Evolutionary conservation across 1,140 invertebrate genomes (phyloP).

Genomic region (Helicoverpa zea): DNA sequence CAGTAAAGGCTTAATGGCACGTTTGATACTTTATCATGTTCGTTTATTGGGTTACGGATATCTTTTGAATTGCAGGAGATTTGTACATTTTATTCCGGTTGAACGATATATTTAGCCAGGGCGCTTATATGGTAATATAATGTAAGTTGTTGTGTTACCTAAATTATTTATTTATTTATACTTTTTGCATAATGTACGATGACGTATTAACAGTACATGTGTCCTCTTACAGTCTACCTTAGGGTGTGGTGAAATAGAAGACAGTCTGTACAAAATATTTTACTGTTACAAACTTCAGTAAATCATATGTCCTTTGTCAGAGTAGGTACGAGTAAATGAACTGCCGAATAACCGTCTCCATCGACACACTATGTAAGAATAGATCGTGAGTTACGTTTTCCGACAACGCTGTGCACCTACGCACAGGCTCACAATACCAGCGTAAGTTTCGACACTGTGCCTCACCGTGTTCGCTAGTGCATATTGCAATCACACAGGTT

Average conservation of each 20-base stretch:
- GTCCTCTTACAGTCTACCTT: too few relatives aligned
- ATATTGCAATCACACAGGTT: not conserved
- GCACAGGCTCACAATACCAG: not conserved
- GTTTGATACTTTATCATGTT: not conserved
- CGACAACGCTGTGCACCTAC: not conserved
- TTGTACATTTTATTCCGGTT: conserved; percentile 1
- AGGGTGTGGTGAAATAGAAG: too few relatives aligned
- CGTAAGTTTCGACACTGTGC: not conserved
- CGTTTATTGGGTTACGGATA: not conserved
- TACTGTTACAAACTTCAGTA: not conserved
- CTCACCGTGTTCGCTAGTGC: not conserved
- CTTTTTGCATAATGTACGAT: too few relatives aligned
- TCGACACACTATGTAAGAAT: not conserved
- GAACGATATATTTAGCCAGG: not conserved
- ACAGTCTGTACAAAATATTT: too few relatives aligned
- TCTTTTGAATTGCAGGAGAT: conserved; percentile 11
- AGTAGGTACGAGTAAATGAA: not conserved
- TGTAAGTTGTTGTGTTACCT: not conserved
- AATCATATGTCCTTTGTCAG: conserved; percentile 4
- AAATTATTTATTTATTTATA: too few relatives aligned
- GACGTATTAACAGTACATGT: too few relatives aligned
- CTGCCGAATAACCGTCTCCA: not conserved
- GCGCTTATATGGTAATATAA: not conserved
- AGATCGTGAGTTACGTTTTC: not conserved
- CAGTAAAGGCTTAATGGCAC: conserved; percentile 8